phyloP scores from a whole-genome alignment of 2,113 vertebrate genomes.

The Ahaetulla prasina region DNA sequence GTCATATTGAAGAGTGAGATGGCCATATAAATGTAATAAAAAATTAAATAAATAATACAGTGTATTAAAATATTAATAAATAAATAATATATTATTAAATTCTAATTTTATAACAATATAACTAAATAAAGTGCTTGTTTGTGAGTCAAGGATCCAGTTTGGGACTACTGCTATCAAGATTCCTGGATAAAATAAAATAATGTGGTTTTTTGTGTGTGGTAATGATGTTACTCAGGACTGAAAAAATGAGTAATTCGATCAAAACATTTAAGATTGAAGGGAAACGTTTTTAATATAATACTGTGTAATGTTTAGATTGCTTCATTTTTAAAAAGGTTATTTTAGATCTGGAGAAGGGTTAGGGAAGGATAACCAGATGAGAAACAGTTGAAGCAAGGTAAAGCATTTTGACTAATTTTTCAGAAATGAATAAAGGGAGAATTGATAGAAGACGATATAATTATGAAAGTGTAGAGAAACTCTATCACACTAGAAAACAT shows the following conservation, averaged over 20 bases:
- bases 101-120: not conserved
- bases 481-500: too few species aligned
- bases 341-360: not conserved
- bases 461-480: too few species aligned
- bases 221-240: not conserved
- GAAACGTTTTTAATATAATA: not conserved
- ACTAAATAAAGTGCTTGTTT: not conserved
- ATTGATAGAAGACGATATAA: too few species aligned
- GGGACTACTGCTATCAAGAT: not conserved
- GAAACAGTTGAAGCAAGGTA: not conserved
- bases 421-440: too few species aligned
- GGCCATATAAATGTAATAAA: too few species aligned
- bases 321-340: not conserved
- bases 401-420: too few species aligned
- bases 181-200: not conserved
- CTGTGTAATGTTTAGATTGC: not conserved
- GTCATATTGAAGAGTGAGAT: too few species aligned
- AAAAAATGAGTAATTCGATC: not conserved
- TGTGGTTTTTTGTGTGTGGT: not conserved
- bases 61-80: too few species aligned
- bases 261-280: not conserved
- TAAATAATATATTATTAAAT: too few species aligned
- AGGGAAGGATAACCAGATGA: not conserved
- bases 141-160: not conserved
- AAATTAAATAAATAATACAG: too few species aligned